Evolutionary conservation across 2,888 invertebrate genomes (phyloP).

Genomic region (Tolmerus cingulatus): DNA sequence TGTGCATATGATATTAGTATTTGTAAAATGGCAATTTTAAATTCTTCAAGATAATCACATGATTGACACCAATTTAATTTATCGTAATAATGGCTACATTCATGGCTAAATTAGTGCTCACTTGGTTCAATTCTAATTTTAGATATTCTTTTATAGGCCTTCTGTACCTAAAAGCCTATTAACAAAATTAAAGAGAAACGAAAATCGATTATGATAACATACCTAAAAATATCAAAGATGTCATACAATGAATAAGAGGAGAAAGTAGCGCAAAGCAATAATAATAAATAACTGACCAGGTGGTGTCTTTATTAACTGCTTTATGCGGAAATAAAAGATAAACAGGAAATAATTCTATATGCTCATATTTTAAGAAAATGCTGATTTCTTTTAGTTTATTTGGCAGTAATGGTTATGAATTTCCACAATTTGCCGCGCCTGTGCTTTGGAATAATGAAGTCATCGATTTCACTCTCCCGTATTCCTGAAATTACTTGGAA

Average conservation of each 20-base stretch:
- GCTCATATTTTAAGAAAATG: not conserved
- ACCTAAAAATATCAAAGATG: not conserved
- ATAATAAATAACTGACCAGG: not conserved
- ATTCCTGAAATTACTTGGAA: not conserved
- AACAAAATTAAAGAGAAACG: not conserved
- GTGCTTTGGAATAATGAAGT: not conserved
- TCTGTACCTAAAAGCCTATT: not conserved
- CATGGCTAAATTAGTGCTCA: no score
- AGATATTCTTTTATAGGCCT: not conserved
- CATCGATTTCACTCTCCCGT: not conserved
- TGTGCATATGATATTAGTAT: no score
- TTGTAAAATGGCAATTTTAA: no score
- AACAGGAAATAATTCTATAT: not conserved
- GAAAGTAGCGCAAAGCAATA: not conserved
- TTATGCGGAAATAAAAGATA: not conserved
- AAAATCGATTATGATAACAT: not conserved
- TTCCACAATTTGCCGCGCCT: not conserved
- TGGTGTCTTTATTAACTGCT: not conserved
- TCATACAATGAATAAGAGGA: not conserved
- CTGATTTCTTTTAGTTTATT: not conserved
- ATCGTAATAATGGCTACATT: no score
- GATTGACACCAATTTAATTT: no score
- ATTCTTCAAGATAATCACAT: no score
- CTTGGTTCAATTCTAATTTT: no score
- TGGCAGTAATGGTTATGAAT: not conserved